These are phyloP conservation scores for Hipposideros larvatus DNA, from an alignment of 2,797 vertebrate species.

Conservation along the genomic window DNA sequence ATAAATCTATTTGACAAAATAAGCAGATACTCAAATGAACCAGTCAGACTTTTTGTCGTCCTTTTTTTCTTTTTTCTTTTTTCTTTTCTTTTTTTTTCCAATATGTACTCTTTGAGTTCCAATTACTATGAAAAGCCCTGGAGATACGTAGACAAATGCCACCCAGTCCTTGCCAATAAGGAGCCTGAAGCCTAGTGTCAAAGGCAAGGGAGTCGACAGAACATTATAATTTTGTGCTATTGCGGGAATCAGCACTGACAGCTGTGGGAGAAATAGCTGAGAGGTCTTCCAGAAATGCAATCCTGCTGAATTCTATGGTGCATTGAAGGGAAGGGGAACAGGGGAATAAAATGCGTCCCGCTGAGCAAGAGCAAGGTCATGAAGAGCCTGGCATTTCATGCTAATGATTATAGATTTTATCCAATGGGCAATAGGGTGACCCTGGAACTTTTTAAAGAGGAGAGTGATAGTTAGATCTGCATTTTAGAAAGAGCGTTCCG, in stretches of 20 bases:
- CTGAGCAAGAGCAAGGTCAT: background rate
- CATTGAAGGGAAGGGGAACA: background rate
- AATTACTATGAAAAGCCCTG: background rate
- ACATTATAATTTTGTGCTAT: background rate
- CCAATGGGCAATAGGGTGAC: background rate
- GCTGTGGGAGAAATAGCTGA: background rate
- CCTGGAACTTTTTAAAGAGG: background rate
- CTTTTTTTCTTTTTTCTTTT: background rate
- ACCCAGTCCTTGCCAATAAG: background rate
- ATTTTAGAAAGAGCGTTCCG: background rate
- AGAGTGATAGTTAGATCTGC: background rate
- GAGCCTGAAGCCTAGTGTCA: background rate
- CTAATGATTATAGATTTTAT: background rate
- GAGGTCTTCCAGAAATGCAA: background rate
- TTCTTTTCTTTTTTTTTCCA: background rate
- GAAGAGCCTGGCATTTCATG: background rate
- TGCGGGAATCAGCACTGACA: background rate
- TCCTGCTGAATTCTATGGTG: too few relatives aligned
- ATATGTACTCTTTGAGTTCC: background rate
- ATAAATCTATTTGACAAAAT: background rate
- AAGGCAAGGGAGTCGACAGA: background rate
- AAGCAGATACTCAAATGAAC: background rate
- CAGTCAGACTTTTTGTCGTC: background rate
- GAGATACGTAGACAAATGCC: background rate
- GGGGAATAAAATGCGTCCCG: accelerated